Evolutionary conservation across 2,888 invertebrate genomes (phyloP), one percentile per base, ranked within the genome.

Genomic region (Ophion ventricosus): DNA sequence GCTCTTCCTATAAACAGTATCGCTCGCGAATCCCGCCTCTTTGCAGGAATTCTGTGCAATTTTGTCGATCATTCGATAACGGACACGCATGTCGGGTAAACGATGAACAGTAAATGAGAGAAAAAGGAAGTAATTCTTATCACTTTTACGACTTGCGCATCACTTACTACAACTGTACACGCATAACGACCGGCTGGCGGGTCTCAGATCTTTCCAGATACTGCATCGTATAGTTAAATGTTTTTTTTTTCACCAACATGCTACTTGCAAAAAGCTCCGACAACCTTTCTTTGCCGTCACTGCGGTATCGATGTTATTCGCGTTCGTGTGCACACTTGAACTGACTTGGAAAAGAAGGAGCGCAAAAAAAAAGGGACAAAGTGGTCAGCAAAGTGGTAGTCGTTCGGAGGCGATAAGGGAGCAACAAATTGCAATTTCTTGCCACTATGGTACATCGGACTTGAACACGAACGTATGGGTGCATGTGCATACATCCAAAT

Each of bases 391-490:
- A 85, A 85, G 80, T 74, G 82, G 77, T 74, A 73, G 75, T 83
- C 78, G 85, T 76, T 81, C 57, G 29, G 74, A 82, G 54, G 67
- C 84, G 81, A 86, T 86, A 81, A 86, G 79, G 77, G 75, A 75
- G 69, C 84, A 85, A 86, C 85, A 86, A 86, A 86, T 86, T 85
- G 83, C 83, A 69, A 85, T 82, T 85, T 81, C 76, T 20, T 59
- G 70, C 35, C 56, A 57, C 57, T 64, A 63, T 75, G 66, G 54
- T 64, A 73, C 43, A 64, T 26, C 25, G 75, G 35, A 57, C 26
- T 14, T 57, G 49, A n/a, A 43, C n/a, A 20, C 64, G 49, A 11
- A 14, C 49, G 1, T 49, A 49, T 17, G 49, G 17, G 11, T 43
- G 59, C 20, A 43, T 40, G 23, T 2, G 26, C 57, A 25, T 10